Percentiles rank a stretch among this genome's conserved stretches.
Evolutionary conservation across 2,888 invertebrate species (phyloP).

Genomic region (Aphodius granarius): DNA sequence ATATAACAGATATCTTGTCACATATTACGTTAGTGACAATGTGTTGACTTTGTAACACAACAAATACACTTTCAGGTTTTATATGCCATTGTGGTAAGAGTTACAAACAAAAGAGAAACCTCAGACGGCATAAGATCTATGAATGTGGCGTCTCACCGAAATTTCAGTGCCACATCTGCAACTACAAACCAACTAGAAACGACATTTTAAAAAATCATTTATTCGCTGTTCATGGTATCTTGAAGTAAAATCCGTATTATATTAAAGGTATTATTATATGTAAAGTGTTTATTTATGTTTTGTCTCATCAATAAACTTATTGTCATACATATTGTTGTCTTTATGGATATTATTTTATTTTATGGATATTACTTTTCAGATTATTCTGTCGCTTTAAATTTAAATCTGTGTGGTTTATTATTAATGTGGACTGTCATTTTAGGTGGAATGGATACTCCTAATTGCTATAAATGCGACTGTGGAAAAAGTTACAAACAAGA

Average conservation of each 20-base stretch:
- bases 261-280: too few relatives aligned
- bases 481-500: constrained; percentile 32
- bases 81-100: constrained; percentile 4
- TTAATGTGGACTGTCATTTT: background rate
- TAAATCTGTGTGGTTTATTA: too few relatives aligned
- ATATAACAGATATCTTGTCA: too few relatives aligned
- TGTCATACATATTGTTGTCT: too few relatives aligned
- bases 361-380: too few relatives aligned
- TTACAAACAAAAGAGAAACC: constrained; percentile 36
- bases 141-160: constrained; percentile 36
- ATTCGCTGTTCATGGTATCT: background rate
- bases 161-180: constrained; percentile 32
- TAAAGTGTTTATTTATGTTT: too few relatives aligned
- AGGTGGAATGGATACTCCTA: background rate
- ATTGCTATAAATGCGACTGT: constrained; percentile 19
- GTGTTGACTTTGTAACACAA: too few relatives aligned
- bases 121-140: constrained; percentile 36
- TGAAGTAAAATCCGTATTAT: background rate
- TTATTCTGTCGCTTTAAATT: too few relatives aligned
- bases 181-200: background rate
- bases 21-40: too few relatives aligned
- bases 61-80: too few relatives aligned
- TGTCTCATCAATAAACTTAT: too few relatives aligned
- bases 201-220: background rate
- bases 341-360: too few relatives aligned